Percentiles rank a stretch among this genome's conserved stretches.
Evolutionary conservation across 2,888 invertebrate species (phyloP).

Genomic region (Mesorhabditis sp.): DNA sequence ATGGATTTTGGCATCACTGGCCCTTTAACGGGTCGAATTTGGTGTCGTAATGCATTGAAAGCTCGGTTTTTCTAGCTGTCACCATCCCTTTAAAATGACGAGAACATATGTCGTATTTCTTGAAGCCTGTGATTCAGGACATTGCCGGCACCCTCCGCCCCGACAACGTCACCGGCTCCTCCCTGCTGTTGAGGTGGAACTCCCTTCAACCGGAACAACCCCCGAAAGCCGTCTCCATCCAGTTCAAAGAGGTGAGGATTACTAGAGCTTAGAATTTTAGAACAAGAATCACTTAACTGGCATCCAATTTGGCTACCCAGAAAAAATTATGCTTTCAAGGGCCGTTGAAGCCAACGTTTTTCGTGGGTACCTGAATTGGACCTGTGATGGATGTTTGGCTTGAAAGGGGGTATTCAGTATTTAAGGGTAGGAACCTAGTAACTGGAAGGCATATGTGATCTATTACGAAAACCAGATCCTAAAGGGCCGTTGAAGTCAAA

Average conservation of each 20-base stretch:
- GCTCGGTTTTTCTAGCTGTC: not conserved
- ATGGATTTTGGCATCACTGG: not conserved
- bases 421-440: too few species aligned
- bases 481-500: too few species aligned
- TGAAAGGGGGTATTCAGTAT: too few species aligned
- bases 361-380: not conserved
- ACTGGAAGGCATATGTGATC: too few species aligned
- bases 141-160: slow-evolving; percentile 52
- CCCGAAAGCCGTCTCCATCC: slow-evolving; percentile 42
- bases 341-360: too few species aligned
- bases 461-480: too few species aligned
- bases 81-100: not conserved
- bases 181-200: slow-evolving; percentile 48
- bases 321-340: too few species aligned
- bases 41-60: not conserved
- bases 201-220: slow-evolving; percentile 46
- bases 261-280: not conserved
- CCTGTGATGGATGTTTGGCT: too few species aligned
- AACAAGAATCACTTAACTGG: not conserved
- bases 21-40: too few species aligned
- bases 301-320: too few species aligned
- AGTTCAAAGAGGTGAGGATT: slow-evolving; percentile 41
- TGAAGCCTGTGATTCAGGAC: slow-evolving; percentile 23
- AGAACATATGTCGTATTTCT: not conserved
- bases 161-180: slow-evolving; percentile 52